Conservation (phyloP, 2,113 vertebrate genomes). For the Rattus norvegicus region DNA sequence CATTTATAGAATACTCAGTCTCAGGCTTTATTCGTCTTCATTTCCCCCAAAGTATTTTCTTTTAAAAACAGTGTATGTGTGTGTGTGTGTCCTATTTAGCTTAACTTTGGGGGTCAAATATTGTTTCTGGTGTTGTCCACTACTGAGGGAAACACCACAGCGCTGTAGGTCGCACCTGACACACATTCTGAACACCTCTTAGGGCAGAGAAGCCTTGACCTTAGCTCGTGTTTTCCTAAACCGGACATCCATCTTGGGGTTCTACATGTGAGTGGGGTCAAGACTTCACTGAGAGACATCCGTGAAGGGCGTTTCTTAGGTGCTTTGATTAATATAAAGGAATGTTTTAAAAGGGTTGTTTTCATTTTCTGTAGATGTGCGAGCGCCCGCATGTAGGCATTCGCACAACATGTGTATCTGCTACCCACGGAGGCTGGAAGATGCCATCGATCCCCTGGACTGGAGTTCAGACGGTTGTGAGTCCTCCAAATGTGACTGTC, state of each 20-base stretch:
- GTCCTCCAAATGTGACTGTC: not conserved
- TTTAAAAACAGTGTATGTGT: no score
- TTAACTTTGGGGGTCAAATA: slow-evolving; percentile 15
- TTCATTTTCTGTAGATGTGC: not conserved
- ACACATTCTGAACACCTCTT: no score
- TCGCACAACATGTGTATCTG: not conserved
- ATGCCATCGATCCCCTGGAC: not conserved
- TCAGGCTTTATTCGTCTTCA: not conserved
- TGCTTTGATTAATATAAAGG: slow-evolving; percentile 41
- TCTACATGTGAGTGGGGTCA: slow-evolving; percentile 45
- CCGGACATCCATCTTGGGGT: slow-evolving; percentile 11
- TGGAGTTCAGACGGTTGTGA: not conserved
- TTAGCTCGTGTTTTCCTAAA: slow-evolving; percentile 56
- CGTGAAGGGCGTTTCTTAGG: not conserved
- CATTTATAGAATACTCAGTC: not conserved
- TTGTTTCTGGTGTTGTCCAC: not conserved
- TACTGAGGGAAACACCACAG: slow-evolving; percentile 27
- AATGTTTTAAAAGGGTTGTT: not conserved
- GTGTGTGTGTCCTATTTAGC: not conserved
- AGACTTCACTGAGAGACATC: not conserved
- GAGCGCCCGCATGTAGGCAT: not conserved
- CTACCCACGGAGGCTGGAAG: no score
- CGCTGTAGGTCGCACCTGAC: not conserved
- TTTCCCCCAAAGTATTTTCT: not conserved
- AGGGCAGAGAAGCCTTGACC: slow-evolving; percentile 25